Percentiles rank a stretch among this genome's conserved stretches.
These are phyloP conservation scores for Athene cunicularia DNA, from an alignment of 2,113 vertebrate species.

Conservation along the genomic window DNA sequence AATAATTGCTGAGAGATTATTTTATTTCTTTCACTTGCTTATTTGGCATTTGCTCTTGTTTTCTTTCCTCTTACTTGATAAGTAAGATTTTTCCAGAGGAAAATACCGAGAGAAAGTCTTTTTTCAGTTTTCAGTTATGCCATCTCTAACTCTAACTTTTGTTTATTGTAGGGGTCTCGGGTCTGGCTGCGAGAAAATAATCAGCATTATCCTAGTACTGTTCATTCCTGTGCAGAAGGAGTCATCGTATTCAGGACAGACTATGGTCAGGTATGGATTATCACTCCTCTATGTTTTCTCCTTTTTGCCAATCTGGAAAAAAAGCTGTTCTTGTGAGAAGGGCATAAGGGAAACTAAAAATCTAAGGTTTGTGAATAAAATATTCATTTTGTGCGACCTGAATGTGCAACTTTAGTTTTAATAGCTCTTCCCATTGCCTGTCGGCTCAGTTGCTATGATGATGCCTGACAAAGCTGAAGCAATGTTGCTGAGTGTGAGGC, in stretches of 20 bases:
- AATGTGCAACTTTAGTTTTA: not conserved
- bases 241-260: slow-evolving; percentile 88
- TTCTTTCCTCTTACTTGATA: not conserved
- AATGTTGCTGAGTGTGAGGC: not conserved
- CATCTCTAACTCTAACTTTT: not conserved
- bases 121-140: not conserved
- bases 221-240: slow-evolving; percentile 90
- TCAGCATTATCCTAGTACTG: slow-evolving; percentile 90
- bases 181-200: slow-evolving; percentile 94
- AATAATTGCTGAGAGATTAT: not conserved
- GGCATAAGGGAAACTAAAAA: not conserved
- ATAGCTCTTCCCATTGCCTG: not conserved
- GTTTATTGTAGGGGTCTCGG: slow-evolving; percentile 84
- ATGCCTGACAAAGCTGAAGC: not conserved
- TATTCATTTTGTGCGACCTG: not conserved
- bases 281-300: not conserved
- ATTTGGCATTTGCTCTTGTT: not conserved
- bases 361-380: not conserved
- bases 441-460: accelerated
- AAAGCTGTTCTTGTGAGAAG: not conserved
- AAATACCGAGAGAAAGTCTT: not conserved
- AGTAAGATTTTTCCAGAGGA: not conserved
- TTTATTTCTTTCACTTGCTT: not conserved
- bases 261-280: slow-evolving; percentile 86
- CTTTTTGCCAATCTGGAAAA: not conserved